Conservation (phyloP, 2,888 invertebrate species). For the Loripinus fragilis region DNA sequence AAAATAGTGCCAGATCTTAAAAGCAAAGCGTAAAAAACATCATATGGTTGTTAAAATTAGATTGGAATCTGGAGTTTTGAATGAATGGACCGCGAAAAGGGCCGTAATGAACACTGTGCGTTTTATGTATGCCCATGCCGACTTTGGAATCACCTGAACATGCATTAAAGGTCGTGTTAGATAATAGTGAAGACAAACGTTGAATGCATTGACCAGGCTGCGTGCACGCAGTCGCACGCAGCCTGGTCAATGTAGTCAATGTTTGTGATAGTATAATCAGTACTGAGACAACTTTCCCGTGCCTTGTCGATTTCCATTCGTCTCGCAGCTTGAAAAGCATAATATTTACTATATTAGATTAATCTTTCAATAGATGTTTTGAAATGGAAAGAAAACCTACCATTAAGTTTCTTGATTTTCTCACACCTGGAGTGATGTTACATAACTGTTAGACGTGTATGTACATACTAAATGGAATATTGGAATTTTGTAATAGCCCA, state of each 20-base stretch:
- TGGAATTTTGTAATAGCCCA: neutral
- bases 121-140: too few species aligned
- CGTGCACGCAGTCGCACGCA: neutral
- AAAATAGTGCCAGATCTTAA: too few species aligned
- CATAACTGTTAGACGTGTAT: neutral
- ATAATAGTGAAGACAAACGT: too few species aligned
- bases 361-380: conserved; percentile 3
- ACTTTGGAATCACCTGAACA: too few species aligned
- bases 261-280: neutral
- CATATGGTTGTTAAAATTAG: too few species aligned
- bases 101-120: too few species aligned
- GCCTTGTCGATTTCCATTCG: neutral
- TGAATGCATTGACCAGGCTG: neutral
- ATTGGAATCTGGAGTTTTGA: too few species aligned
- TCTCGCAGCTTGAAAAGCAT: neutral
- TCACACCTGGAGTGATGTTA: neutral
- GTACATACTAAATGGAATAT: neutral
- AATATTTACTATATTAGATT: conserved; percentile 2
- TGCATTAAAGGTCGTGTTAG: too few species aligned
- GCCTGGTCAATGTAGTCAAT: neutral
- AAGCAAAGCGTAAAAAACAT: too few species aligned
- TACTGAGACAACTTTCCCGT: too few species aligned
- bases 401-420: neutral
- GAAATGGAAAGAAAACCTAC: neutral
- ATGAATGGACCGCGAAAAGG: too few species aligned